Base-by-base conservation (phyloP, 2,888 invertebrate species). In the Stegana nigrithorax region DNA sequence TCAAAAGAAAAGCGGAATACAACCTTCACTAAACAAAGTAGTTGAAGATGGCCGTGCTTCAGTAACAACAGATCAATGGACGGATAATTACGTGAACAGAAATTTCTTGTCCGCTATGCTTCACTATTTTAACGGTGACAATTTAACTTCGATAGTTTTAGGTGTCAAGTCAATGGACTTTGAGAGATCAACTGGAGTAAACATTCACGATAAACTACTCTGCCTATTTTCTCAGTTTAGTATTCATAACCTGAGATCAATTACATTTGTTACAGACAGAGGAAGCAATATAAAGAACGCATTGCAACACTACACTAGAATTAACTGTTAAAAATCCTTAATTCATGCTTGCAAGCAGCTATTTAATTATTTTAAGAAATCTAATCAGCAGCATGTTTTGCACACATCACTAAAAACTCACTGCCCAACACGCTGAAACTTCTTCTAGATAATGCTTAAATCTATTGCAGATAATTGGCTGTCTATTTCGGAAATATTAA, bases 151-250 rank as follows among this genome's bases (percentile, higher is more conserved):
- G 21, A 45, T 58, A 42, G 58, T 64, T 51, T 53, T 64, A 29
- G 59, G 64, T 47, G 45, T 64, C 27, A 39, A 61, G 47, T 59
- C 59, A 21, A 63, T 63, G 63, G 36, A 59, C 32, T 59, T 23
- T 32, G 66, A 66, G 29, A 58, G 44, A 64, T 62, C 59, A 55
- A 66, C 50, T 47, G 59, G 58, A 53, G 63, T 51, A 51, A 62
- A 62, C 62, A 62, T 59, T 62, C 45, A 32, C 42, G 21, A 39
- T 36, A 56, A 59, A 63, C 36, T 63, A 32, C 53, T 53, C 29
- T 53, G 21, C 19, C 26, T 55, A 21, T 63, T 59, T 39, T 53
- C 63, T 59, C 53, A 63, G 56, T 66, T 57, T 60, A 53, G 55
- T 64, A 53, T 61, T 59, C 39, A 66, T 27, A 59, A 64, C 29